Evolutionary conservation across 2,113 vertebrate species (phyloP), one percentile per base, ranked within the genome.

Genomic region (Perccottus glenii): DNA sequence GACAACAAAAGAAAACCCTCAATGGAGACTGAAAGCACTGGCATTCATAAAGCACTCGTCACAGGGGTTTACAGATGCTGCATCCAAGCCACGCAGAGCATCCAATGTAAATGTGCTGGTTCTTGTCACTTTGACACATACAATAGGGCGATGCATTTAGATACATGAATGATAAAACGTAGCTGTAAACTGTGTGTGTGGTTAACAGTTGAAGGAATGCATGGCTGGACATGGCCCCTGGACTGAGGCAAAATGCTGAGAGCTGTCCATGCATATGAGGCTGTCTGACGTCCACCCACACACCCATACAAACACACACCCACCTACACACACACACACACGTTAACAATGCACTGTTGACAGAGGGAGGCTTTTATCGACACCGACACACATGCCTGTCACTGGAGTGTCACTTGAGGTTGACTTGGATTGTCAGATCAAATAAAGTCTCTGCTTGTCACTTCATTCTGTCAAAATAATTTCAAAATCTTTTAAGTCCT

Each of bases 1-100:
- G 72, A 77, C 79, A 73, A 77, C 75, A 78, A 83, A 74, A 78
- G 63, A 63, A 78, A 75, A 66, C 64, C 43, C 77, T 74, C 72
- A 50, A 27, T 12, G 3, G 65, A 57, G 59, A 76, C 45, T 68
- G 51, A 50, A 58, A 46, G 74, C 49, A 32, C 53, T 55, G 27
- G 72, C 57, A 35, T 16, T 61, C 52, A 32, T 14, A 27, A 15
- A 72, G 58, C 49, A 50, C 68, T 71, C 70, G 48, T 60, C 64
- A 38, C 61, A 51, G 38, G 66, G 15, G 72, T 67, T 70, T 58
- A 50, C 15, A 75, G 57, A 43, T 43, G 6, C 52, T 45, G n/a
- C 62, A 55, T 63, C 43, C 38, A 19, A 11, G 44, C 45, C 16
- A 46, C 15, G n/a, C 15, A 14, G 65, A n/a, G 62, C 35, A 38